These are phyloP conservation scores for Auanema freiburgensis DNA, from an alignment of 2,888 invertebrate genomes.

Conservation along the genomic window DNA sequence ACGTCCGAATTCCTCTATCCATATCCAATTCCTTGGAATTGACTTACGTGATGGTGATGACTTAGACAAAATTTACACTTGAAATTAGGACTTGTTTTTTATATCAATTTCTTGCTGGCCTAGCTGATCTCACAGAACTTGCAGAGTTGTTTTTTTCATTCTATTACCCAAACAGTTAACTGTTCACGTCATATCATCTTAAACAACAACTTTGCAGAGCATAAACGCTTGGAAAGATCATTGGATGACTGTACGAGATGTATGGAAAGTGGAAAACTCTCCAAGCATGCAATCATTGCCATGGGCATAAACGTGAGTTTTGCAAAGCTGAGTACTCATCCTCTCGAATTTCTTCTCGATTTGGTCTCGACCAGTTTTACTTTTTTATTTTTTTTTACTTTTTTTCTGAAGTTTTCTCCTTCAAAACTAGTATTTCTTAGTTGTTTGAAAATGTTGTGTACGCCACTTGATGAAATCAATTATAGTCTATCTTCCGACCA, in stretches of 20 bases:
- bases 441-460: neutral
- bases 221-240: conserved; percentile 74
- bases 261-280: conserved; percentile 78
- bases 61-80: too few relatives aligned
- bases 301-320: conserved; percentile 75
- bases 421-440: neutral
- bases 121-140: too few relatives aligned
- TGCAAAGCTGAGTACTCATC: neutral
- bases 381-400: conserved; percentile 3
- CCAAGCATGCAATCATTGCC: conserved; percentile 82
- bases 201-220: conserved; percentile 69
- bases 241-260: conserved; percentile 82
- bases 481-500: too few relatives aligned
- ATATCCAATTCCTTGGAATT: too few relatives aligned
- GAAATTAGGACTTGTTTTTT: too few relatives aligned
- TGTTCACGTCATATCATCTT: neutral
- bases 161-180: too few relatives aligned
- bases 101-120: too few relatives aligned
- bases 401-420: too few relatives aligned
- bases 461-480: too few relatives aligned
- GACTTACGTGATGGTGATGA: too few relatives aligned
- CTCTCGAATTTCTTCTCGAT: conserved; percentile 6
- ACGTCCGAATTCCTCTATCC: too few relatives aligned
- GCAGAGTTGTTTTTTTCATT: too few relatives aligned
- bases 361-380: neutral